These are phyloP conservation scores for Spinus pinus DNA, from an alignment of 2,797 vertebrate genomes.

Conservation along the genomic window DNA sequence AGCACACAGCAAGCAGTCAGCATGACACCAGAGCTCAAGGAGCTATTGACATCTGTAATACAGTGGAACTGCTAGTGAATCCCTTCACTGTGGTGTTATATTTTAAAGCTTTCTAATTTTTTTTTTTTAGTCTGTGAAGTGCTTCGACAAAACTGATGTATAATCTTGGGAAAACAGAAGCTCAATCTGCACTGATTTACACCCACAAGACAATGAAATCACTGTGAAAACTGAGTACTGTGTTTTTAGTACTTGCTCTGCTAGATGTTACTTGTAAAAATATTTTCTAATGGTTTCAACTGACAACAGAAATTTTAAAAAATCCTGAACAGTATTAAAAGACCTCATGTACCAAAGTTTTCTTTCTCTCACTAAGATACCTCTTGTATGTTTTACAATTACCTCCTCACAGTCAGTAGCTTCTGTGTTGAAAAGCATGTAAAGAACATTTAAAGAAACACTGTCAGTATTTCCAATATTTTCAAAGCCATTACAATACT, in stretches of 20 bases:
- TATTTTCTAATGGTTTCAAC: not conserved
- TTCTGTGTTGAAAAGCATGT: not conserved
- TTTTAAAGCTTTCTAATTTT: not conserved
- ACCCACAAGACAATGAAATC: not conserved
- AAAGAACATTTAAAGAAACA: not conserved
- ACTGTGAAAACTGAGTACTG: not conserved
- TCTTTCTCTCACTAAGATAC: not conserved
- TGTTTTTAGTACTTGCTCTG: not conserved
- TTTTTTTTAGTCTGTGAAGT: not conserved
- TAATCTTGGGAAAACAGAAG: not conserved
- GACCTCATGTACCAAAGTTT: not conserved
- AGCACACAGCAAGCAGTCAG: not conserved
- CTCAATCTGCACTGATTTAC: not conserved
- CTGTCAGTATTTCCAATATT: not conserved
- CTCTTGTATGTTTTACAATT: not conserved
- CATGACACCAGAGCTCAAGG: not conserved
- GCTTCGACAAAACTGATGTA: not conserved
- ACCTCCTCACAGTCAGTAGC: not conserved
- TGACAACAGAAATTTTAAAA: not conserved
- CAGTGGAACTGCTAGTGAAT: not conserved
- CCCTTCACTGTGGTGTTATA: not conserved
- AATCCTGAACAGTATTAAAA: not conserved
- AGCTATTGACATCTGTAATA: not conserved
- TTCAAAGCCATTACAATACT: not conserved
- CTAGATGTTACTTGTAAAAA: conserved; percentile 1